phyloP scores from a whole-genome alignment of 2,797 vertebrate genomes.

The Phoeniculus purpureus region DNA sequence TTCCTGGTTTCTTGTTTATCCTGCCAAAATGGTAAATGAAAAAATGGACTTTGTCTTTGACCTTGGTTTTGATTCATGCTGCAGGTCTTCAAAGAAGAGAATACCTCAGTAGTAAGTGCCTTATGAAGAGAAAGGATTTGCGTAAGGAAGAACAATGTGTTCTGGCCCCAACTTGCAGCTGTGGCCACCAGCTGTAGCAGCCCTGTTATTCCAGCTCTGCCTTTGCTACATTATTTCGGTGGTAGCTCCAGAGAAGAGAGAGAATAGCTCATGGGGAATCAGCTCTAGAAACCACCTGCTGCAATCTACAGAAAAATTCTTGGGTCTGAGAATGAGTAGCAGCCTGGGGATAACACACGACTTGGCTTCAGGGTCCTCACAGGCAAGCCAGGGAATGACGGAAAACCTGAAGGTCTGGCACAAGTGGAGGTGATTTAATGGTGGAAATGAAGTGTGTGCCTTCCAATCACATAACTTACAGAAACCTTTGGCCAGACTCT shows the following conservation, averaged over 20 bases:
- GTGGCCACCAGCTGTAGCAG: constrained; percentile 45
- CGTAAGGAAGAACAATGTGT: constrained; percentile 31
- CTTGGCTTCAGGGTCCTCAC: background rate
- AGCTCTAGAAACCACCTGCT: constrained; percentile 18
- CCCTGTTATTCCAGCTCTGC: background rate
- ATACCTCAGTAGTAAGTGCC: background rate
- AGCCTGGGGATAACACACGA: background rate
- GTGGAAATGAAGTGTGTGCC: background rate
- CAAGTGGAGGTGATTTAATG: background rate
- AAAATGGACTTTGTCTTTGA: constrained; percentile 17
- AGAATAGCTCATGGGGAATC: background rate
- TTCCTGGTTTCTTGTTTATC: constrained; percentile 34
- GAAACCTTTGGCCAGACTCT: constrained; percentile 14
- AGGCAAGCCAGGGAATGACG: background rate
- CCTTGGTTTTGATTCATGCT: constrained; percentile 4
- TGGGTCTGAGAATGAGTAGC: background rate
- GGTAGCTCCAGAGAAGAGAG: background rate
- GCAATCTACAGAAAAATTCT: background rate
- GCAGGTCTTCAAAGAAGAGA: constrained; percentile 22
- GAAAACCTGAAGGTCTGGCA: background rate
- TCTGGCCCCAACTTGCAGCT: constrained; percentile 39
- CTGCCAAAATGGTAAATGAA: constrained; percentile 24
- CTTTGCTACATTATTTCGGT: background rate
- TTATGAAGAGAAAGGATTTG: constrained; percentile 42
- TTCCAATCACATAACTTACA: background rate